phyloP scores from a whole-genome alignment of 1,140 invertebrate genomes.

The Drosophila tsacasi region DNA sequence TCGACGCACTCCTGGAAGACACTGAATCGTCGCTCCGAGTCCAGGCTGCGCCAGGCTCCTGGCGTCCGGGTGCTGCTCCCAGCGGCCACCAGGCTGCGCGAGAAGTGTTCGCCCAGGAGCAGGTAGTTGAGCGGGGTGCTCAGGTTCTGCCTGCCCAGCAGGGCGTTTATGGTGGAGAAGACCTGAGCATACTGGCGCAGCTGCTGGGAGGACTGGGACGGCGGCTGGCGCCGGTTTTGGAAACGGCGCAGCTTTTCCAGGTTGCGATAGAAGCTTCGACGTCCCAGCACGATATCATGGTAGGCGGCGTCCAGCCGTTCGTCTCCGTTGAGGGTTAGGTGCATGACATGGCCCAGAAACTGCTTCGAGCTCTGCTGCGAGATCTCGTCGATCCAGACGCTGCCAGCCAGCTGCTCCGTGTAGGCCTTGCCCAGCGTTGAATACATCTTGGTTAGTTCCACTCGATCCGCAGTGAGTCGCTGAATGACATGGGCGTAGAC shows the following conservation, averaged over 20 bases:
- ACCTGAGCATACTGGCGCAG: conserved; percentile 54
- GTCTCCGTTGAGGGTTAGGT: conserved; percentile 69
- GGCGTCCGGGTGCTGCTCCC: conserved; percentile 68
- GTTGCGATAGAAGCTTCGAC: conserved; percentile 74
- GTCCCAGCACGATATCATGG: conserved; percentile 42
- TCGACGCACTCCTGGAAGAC: conserved; percentile 52
- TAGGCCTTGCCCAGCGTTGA: conserved; percentile 62
- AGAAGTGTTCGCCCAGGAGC: conserved; percentile 66
- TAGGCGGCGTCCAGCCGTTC: conserved; percentile 65
- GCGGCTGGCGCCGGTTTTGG: conserved; percentile 28
- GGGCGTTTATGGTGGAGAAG: conserved; percentile 54
- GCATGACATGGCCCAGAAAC: conserved; percentile 68
- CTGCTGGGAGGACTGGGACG: conserved; percentile 10
- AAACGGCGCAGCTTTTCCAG: conserved; percentile 71
- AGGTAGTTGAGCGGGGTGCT: conserved; percentile 68
- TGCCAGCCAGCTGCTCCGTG: conserved; percentile 51
- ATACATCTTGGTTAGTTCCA: conserved; percentile 69
- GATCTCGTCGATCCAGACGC: conserved; percentile 78
- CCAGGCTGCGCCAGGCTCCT: conserved; percentile 78
- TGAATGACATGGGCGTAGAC: conserved; percentile 71
- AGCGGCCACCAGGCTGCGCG: conserved; percentile 62
- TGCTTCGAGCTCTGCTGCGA: conserved; percentile 65
- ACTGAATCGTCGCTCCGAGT: conserved; percentile 66
- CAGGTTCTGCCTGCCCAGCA: conserved; percentile 58
- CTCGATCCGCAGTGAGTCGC: conserved; percentile 54